Evolutionary conservation across 2,113 vertebrate genomes (phyloP), one percentile per base, ranked within the genome.

Genomic region (Noturus placidus): DNA sequence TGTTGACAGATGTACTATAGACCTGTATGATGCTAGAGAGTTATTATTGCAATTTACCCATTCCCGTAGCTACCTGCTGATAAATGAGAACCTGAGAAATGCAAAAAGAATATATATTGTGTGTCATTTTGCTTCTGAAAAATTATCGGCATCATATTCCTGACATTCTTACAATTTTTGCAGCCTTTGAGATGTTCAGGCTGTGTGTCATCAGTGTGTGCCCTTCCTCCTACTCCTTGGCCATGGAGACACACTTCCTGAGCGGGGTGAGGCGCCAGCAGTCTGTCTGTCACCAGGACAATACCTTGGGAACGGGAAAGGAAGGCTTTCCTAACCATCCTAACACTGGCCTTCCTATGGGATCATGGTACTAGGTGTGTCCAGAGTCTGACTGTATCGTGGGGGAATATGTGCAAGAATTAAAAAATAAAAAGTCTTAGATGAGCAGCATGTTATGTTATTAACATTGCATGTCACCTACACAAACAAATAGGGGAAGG

Each of bases 401-500:
- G 7, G 13, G 61, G 77, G 87, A 90, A 87, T 89, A 83, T 82
- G 42, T 81, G 1, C 90, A 89, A 92, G 86, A 8, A 35, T 77
- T 9, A 86, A 81, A 15, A 15, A 46, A 76, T 42, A 80, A 77
- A 78, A 65, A 22, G 19, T 1, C 11, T 54, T 84, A 78, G 33
- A 88, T 52, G 35, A 72, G 54, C 33, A 30, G 15, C 79, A 61
- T 65, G 46, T 50, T 50, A 65, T 59, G 7, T 83, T 86, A 84
- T 52, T 59, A 57, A 82, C 50, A 81, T 50, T 57, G 56, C 42
- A 90, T 90, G 88, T 91, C 91, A 84, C 65, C 87, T 90, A 86
- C 0, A 25, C 88, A 93, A 94, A 94, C 91, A 95, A 95, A 94
- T 90, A 92, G 76, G 86, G 94, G 93, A 96, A 95, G 94, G 94